Base-by-base conservation (phyloP, 2,113 vertebrate genomes). In the Rhineura floridana region DNA sequence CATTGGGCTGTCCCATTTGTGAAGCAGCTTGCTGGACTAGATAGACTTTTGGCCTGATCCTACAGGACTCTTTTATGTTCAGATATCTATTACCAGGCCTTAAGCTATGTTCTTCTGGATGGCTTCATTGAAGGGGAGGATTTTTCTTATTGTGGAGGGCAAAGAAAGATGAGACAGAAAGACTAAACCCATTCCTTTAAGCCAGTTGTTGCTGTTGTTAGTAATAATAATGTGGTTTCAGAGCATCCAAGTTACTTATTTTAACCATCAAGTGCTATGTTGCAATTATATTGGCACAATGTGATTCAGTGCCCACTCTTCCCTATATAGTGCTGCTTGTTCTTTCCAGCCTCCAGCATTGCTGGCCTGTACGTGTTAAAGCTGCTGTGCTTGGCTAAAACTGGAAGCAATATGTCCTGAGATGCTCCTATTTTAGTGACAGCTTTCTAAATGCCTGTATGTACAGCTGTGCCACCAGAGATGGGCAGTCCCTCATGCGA, bases 391-490 rank as follows among this genome's bases (percentile, higher is more conserved):
- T 62, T 81, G 67, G 50, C 86, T 87, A 72, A 85, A 80, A 39
- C 25, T 7, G 44, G 83, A 81, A 85, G 33, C 44, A 42, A 2
- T 76, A 70, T 88, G 81, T 84, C 87, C 87, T 79, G 72, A 88
- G n/a, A 70, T 84, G 83, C 83, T 76, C 55, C 67, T 75, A 1
- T 46, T 48, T 23, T 48, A 70, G 84, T 17, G 77, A 76, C 46
- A 28, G n/a, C 46, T 52, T 82, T 69, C 30, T 65, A 81, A 63
- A 86, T 89, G 78, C 44, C 55, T 55, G 4, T 63, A 50, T n/a
- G 88, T 81, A 50, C 76, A 89, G 39, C 67, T 86, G 83, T 89
- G 69, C 52, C 69, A 67, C 44, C 78, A 75, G 17, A 63, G 77
- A 89, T 12, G 4, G 39, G 79, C 55, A 67, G 44, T 42, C 69